Conservation (phyloP, 2,888 invertebrate genomes). For the Hirtodrosophila confusa region DNA sequence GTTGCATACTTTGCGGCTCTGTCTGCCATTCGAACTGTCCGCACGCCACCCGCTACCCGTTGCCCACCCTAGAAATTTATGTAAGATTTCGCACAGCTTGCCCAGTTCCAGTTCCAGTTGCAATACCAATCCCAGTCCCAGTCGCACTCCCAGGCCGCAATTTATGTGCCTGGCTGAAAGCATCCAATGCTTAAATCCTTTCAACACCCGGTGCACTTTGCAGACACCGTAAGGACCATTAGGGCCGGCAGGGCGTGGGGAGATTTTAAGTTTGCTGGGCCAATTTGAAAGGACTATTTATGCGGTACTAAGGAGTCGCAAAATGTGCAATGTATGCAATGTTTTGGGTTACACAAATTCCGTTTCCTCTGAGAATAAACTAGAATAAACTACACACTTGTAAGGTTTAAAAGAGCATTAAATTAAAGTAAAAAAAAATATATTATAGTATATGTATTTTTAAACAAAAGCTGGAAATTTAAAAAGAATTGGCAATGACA, state of each 20-base stretch:
- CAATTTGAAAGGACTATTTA: constrained; percentile 12
- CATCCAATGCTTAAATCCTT: constrained; percentile 11
- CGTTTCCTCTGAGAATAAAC: background rate
- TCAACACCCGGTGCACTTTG: constrained; percentile 13
- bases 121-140: too few species aligned
- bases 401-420: too few species aligned
- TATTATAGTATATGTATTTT: too few species aligned
- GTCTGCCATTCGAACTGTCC: constrained; percentile 10
- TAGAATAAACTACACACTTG: too few species aligned
- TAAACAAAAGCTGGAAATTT: too few species aligned
- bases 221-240: background rate
- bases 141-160: constrained; percentile 4
- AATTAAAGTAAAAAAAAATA: too few species aligned
- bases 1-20: constrained; percentile 24
- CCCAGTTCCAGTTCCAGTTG: constrained; percentile 4
- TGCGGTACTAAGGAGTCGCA: background rate
- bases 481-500: too few species aligned
- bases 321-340: background rate
- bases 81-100: constrained; percentile 21
- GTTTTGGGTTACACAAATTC: background rate
- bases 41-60: constrained; percentile 2
- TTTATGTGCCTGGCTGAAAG: constrained; percentile 40
- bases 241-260: background rate
- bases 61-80: constrained; percentile 22
- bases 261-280: constrained; percentile 9